Percentiles rank a stretch among this genome's conserved stretches.
Evolutionary conservation across 2,113 vertebrate species (phyloP).

Genomic region (Pollimyrus isidori): DNA sequence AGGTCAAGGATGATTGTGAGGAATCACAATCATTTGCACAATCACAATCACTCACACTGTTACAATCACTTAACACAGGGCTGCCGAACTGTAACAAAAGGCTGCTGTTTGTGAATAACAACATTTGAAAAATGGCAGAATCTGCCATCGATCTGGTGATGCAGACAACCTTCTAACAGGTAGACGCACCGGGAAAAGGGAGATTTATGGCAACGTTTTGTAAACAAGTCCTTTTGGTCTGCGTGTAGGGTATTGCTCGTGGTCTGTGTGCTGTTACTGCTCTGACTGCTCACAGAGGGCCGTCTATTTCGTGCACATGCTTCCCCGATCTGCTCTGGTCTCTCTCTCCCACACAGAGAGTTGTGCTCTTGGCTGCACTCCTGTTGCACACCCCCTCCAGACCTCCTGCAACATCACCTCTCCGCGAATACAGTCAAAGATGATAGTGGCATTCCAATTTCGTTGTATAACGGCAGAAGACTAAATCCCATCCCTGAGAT

Average conservation of each 20-base stretch:
- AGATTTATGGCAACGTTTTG: neutral
- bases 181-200: neutral
- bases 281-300: neutral
- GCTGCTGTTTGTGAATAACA: neutral
- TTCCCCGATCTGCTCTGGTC: neutral
- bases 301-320: neutral
- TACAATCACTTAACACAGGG: neutral
- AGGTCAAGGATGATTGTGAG: neutral
- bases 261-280: neutral
- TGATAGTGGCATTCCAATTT: conserved; percentile 20
- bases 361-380: conserved; percentile 17
- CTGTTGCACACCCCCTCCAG: conserved; percentile 6
- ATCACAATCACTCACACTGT: neutral
- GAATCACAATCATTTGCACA: neutral
- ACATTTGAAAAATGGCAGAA: neutral
- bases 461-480: conserved; percentile 12
- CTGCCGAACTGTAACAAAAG: neutral
- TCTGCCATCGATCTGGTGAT: neutral
- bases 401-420: conserved; percentile 1
- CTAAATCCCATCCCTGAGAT: conserved; percentile 17
- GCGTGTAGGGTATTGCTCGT: neutral
- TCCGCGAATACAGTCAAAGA: conserved; percentile 11
- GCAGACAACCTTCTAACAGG: neutral
- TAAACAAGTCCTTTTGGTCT: neutral
- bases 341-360: neutral